A percentile compares a stretch with the other conserved stretches of the same genome.
These are phyloP conservation scores for Tautogolabrus adspersus DNA, from an alignment of 2,113 vertebrate genomes.

Conservation along the genomic window DNA sequence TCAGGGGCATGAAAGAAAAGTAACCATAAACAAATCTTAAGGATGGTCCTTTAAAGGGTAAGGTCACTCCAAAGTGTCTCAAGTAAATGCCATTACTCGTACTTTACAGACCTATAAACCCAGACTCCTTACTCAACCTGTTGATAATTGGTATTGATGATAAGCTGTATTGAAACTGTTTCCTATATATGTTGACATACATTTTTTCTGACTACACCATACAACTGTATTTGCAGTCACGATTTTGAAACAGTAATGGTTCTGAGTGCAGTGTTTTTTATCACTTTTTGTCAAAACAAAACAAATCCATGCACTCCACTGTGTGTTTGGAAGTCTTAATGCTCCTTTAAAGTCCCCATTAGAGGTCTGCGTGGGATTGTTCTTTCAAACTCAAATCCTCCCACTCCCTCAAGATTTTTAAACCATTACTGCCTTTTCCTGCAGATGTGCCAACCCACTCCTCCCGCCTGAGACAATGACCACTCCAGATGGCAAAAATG, in stretches of 20 bases:
- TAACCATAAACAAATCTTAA: neutral
- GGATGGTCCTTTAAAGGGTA: too few relatives aligned
- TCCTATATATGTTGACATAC: neutral
- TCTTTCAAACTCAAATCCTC: constrained; percentile 30
- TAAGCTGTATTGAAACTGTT: neutral
- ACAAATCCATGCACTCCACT: neutral
- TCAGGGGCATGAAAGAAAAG: too few relatives aligned
- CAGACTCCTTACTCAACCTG: neutral
- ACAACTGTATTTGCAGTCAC: neutral
- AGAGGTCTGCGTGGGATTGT: constrained; percentile 7
- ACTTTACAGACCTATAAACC: too few relatives aligned
- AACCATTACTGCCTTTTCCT: constrained; percentile 39
- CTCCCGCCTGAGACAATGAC: constrained; percentile 12
- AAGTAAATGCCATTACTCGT: too few relatives aligned
- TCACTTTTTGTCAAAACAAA: constrained; percentile 7
- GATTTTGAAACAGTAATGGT: neutral
- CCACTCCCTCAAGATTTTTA: constrained; percentile 30
- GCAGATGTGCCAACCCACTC: constrained; percentile 48
- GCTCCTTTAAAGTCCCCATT: constrained; percentile 16
- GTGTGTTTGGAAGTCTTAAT: constrained; percentile 8
- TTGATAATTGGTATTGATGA: neutral
- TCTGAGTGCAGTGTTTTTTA: neutral
- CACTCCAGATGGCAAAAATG: neutral
- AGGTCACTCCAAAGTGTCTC: too few relatives aligned
- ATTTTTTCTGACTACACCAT: neutral